These are phyloP conservation scores for Pinna nobilis DNA, from an alignment of 1,140 invertebrate species.

Conservation along the genomic window DNA sequence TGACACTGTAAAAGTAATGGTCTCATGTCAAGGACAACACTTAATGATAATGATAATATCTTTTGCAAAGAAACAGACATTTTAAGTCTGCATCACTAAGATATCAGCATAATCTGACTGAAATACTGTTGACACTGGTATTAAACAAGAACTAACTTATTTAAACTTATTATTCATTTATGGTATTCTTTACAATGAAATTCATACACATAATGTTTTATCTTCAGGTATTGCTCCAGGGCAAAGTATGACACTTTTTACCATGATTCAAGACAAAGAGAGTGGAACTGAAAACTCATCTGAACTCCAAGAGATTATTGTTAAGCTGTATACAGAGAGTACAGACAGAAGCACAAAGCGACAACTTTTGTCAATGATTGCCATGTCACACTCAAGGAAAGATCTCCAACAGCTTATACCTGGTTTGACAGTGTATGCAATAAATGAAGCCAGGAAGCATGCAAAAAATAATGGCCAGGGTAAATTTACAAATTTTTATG, in stretches of 20 bases:
- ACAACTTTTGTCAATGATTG: constrained; percentile 3
- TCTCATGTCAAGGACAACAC: too few relatives aligned
- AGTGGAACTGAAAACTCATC: neutral
- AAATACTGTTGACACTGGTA: neutral
- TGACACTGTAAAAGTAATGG: too few relatives aligned
- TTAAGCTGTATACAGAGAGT: neutral
- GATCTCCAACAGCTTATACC: constrained; percentile 6
- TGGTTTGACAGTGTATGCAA: neutral
- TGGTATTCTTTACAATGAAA: neutral
- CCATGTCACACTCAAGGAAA: too few relatives aligned
- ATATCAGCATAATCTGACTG: neutral
- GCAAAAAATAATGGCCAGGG: neutral
- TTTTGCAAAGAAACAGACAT: neutral
- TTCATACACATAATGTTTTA: neutral
- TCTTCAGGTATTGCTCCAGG: neutral
- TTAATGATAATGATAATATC: neutral
- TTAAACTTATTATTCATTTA: neutral
- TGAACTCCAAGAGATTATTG: neutral
- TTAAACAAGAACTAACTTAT: neutral
- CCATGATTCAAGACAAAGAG: neutral
- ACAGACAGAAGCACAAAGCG: neutral
- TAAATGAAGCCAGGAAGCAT: neutral
- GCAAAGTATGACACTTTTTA: neutral
- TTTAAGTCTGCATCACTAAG: neutral
- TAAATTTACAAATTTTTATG: too few relatives aligned